Evolutionary conservation across 2,113 vertebrate genomes (phyloP).

Genomic region (Piaya cayana): DNA sequence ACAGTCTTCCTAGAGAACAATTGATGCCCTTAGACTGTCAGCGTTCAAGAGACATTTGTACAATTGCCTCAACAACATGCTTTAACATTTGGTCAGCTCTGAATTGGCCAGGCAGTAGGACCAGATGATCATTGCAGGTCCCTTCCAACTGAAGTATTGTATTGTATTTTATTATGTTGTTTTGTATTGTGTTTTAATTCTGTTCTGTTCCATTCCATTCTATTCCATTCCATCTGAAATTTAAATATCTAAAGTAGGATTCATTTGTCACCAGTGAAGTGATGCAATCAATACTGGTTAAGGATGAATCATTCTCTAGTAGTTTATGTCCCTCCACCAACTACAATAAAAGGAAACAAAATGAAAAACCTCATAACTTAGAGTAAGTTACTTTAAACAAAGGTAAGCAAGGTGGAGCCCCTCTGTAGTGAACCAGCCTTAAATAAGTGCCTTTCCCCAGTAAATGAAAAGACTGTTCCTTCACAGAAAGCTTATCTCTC

Average conservation of each 20-base stretch:
- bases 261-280: background rate
- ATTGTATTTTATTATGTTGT: too few species aligned
- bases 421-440: background rate
- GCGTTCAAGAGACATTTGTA: too few species aligned
- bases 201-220: background rate
- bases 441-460: background rate
- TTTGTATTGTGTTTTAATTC: background rate
- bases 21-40: too few species aligned
- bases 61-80: too few species aligned
- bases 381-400: background rate
- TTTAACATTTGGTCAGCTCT: too few species aligned
- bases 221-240: background rate
- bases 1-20: too few species aligned
- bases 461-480: background rate
- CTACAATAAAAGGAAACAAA: background rate
- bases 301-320: background rate
- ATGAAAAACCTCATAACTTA: rapidly evolving
- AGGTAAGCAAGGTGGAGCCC: background rate
- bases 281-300: background rate
- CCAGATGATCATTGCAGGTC: too few species aligned
- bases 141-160: too few species aligned
- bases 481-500: background rate
- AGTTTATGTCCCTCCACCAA: background rate
- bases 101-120: too few species aligned
- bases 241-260: background rate